Conservation (phyloP, 2,888 invertebrate species). For the Herminia tarsipennalis region DNA sequence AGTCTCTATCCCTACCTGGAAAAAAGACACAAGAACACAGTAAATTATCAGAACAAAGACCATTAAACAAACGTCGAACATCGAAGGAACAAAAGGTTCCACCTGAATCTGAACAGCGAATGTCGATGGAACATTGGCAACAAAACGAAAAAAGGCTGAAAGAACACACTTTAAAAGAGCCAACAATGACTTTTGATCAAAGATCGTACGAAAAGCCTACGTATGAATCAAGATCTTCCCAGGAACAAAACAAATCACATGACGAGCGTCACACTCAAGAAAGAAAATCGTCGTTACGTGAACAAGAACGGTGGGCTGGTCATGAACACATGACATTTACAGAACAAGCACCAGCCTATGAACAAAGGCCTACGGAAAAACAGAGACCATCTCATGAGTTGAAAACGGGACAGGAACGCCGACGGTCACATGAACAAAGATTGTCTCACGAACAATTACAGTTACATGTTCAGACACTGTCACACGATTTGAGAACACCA, state of each 20-base stretch:
- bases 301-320: slow-evolving; percentile 15
- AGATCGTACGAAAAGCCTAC: slow-evolving; percentile 18
- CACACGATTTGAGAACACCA: background rate
- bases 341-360: slow-evolving; percentile 9
- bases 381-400: slow-evolving; percentile 6
- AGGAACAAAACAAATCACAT: background rate
- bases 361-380: slow-evolving; percentile 4
- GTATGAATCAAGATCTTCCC: slow-evolving; percentile 11
- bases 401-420: slow-evolving; percentile 6
- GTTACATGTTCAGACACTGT: slow-evolving; percentile 1
- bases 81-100: slow-evolving; percentile 26
- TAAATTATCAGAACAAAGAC: slow-evolving; percentile 20
- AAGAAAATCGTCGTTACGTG: slow-evolving; percentile 10
- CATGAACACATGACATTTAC: slow-evolving; percentile 2
- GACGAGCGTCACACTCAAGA: slow-evolving; percentile 2
- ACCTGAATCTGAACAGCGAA: slow-evolving; percentile 21
- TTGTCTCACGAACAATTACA: slow-evolving; percentile 13
- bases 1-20: background rate
- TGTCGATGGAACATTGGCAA: slow-evolving; percentile 22
- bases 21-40: slow-evolving; percentile 14
- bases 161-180: background rate
- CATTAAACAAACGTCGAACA: slow-evolving; percentile 8
- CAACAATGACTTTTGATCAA: background rate
- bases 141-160: slow-evolving; percentile 6
- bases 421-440: slow-evolving; percentile 11